Evolutionary conservation across 2,113 vertebrate species (phyloP).

Genomic region (Saccopteryx bilineata): DNA sequence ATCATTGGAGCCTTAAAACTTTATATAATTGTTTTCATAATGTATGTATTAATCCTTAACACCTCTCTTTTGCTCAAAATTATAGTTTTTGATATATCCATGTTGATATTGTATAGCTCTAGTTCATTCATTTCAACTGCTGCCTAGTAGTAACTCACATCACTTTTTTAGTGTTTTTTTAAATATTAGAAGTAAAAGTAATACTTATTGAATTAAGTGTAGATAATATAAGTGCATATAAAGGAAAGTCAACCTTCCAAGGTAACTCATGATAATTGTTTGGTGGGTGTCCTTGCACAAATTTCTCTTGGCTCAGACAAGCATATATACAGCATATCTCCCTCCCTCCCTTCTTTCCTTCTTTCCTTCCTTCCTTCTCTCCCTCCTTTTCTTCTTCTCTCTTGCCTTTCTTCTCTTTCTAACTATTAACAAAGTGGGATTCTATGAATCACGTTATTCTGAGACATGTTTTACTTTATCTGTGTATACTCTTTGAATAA

Average conservation of each 20-base stretch:
- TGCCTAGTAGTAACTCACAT: not conserved
- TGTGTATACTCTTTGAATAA: not conserved
- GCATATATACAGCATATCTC: not conserved
- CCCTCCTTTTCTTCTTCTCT: not conserved
- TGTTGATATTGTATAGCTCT: not conserved
- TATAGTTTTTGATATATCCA: not conserved
- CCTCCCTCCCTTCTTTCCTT: rapidly evolving
- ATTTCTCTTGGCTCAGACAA: not conserved
- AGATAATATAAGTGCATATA: not conserved
- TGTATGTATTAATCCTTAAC: not conserved
- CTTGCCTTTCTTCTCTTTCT: not conserved
- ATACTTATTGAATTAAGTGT: not conserved
- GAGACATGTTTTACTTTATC: not conserved
- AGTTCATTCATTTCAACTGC: slow-evolving; percentile 23
- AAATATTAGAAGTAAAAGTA: not conserved
- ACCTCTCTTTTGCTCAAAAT: slow-evolving; percentile 9
- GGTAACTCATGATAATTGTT: not conserved
- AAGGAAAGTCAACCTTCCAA: not conserved
- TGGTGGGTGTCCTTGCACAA: not conserved
- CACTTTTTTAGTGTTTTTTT: not conserved
- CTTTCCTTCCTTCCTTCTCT: too few species aligned
- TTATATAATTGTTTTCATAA: not conserved
- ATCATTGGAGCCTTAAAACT: not conserved
- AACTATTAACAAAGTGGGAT: not conserved
- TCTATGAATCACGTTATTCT: not conserved